Conservation (phyloP, 2,888 invertebrate species). For the Ichneumoninae sp. region DNA sequence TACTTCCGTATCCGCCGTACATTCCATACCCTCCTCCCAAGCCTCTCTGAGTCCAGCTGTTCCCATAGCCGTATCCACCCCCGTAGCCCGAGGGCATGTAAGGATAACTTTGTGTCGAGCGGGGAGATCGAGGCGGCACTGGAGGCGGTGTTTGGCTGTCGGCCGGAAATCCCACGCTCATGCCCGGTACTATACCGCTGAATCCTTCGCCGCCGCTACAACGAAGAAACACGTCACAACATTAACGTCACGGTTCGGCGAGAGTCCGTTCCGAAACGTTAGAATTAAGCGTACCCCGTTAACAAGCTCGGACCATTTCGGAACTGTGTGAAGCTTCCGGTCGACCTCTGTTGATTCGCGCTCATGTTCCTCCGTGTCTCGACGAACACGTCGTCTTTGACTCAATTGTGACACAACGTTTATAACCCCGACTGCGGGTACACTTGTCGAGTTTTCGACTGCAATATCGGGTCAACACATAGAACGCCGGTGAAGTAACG, state of each 20-base stretch:
- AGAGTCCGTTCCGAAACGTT: background rate
- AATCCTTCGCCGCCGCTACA: background rate
- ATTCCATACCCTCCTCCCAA: conserved; percentile 73
- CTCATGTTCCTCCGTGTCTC: background rate
- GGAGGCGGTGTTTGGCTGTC: conserved; percentile 75
- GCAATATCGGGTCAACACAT: background rate
- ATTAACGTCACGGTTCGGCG: background rate
- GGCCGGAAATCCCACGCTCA: conserved; percentile 25
- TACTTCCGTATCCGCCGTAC: conserved; percentile 81
- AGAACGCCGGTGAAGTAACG: background rate
- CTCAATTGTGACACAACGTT: background rate
- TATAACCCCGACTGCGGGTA: background rate
- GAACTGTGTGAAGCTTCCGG: conserved; percentile 72
- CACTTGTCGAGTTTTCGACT: background rate
- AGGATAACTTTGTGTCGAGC: conserved; percentile 69
- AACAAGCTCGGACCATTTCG: conserved; percentile 73
- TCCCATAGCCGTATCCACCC: conserved; percentile 79
- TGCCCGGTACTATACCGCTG: conserved; percentile 21
- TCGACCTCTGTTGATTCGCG: conserved; percentile 71
- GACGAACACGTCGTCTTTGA: background rate
- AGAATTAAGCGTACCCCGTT: conserved; percentile 69
- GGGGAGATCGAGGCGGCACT: conserved; percentile 76
- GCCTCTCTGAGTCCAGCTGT: conserved; percentile 77
- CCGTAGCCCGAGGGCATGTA: conserved; percentile 69
- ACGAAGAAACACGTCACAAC: background rate